Evolutionary conservation across 2,797 vertebrate genomes (phyloP).

Genomic region (Pelochelys cantorii): DNA sequence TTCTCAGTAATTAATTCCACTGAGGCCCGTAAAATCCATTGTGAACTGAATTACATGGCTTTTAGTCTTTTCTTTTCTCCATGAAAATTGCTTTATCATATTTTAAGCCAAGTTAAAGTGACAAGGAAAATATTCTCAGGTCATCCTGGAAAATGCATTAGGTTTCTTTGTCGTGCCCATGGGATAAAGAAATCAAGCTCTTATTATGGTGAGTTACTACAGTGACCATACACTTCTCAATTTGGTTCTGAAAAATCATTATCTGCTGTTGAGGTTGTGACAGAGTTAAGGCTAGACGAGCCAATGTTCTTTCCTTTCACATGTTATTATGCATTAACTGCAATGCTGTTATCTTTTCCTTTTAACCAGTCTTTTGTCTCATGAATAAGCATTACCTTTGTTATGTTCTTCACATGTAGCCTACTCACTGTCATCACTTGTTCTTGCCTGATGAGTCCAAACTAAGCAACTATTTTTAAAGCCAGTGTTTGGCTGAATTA

Average conservation of each 20-base stretch:
- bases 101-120: conserved; percentile 53
- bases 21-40: conserved; percentile 75
- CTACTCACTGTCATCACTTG: background rate
- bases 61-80: conserved; percentile 68
- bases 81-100: conserved; percentile 60
- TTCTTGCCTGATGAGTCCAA: background rate
- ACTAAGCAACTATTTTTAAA: background rate
- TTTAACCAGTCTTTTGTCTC: background rate
- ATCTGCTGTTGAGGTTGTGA: background rate
- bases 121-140: conserved; percentile 35
- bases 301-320: background rate
- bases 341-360: background rate
- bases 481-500: background rate
- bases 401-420: background rate
- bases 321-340: background rate
- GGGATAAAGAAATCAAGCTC: conserved; percentile 12
- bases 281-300: background rate
- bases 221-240: background rate
- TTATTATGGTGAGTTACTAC: background rate
- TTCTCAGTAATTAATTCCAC: conserved; percentile 83
- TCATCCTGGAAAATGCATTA: conserved; percentile 33
- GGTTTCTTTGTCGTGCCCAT: background rate
- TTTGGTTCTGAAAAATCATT: conserved; percentile 29
- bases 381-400: background rate
- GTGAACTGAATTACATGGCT: conserved; percentile 75